Conservation (phyloP, 1,140 invertebrate genomes). For the Zophobas atratus region DNA sequence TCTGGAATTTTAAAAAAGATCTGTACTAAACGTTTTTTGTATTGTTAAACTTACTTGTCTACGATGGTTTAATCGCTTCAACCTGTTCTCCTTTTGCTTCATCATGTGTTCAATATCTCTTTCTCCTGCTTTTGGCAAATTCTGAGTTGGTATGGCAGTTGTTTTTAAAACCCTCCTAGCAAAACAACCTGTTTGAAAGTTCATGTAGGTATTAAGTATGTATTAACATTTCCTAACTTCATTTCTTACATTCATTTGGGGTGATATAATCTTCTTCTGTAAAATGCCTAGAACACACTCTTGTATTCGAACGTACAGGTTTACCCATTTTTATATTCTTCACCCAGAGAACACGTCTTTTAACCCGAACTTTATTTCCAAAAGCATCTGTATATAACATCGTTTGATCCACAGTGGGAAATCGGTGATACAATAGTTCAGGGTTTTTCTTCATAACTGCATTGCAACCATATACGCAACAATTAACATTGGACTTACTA, state of each 20-base stretch:
- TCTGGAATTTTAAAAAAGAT: no score
- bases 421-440: not conserved
- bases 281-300: slow-evolving; percentile 23
- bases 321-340: slow-evolving; percentile 35
- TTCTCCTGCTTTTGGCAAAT: no score
- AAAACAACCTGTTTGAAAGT: no score
- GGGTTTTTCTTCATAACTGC: not conserved
- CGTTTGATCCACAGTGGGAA: not conserved
- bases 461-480: slow-evolving; percentile 9
- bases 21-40: no score
- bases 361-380: not conserved
- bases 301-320: slow-evolving; percentile 18
- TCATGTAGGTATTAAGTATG: no score
- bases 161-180: no score
- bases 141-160: no score
- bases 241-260: not conserved
- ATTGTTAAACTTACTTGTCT: no score
- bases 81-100: no score
- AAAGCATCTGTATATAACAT: not conserved
- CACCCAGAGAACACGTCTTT: slow-evolving; percentile 12
- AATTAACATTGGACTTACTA: not conserved
- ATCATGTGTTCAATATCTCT: no score
- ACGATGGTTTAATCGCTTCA: no score
- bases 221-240: no score
- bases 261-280: not conserved